Percentiles rank a stretch among this genome's conserved stretches.
Evolutionary conservation across 2,113 vertebrate species (phyloP).

Genomic region (Paramisgurnus dabryanus): DNA sequence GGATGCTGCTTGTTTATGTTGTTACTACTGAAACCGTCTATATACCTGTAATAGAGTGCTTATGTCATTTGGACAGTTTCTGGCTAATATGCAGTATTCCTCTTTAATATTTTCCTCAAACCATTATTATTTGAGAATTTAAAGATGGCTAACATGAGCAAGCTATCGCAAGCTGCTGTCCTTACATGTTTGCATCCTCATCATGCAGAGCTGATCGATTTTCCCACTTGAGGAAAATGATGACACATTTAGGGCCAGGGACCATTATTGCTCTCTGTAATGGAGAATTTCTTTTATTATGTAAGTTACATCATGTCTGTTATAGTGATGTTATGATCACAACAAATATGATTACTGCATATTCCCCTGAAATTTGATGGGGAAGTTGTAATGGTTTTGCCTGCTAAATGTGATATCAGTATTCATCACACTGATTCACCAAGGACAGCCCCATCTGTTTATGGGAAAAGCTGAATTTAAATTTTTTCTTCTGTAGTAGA

Average conservation of each 20-base stretch:
- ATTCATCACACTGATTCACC: not conserved
- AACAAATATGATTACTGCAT: conserved; percentile 12
- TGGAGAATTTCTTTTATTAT: conserved; percentile 30
- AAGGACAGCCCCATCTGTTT: conserved; percentile 7
- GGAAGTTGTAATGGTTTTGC: not conserved
- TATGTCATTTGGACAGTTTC: too few species aligned
- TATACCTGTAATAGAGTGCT: too few species aligned
- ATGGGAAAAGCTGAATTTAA: not conserved
- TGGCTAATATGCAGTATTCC: too few species aligned
- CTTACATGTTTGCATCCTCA: conserved; percentile 19
- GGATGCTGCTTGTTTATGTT: too few species aligned
- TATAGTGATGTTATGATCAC: not conserved
- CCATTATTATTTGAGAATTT: conserved; percentile 6
- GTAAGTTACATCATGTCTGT: not conserved
- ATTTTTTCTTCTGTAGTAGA: not conserved
- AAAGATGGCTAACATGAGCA: conserved; percentile 4
- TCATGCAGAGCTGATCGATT: conserved; percentile 14
- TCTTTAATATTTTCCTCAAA: conserved; percentile 2
- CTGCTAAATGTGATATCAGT: not conserved
- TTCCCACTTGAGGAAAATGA: conserved; percentile 20
- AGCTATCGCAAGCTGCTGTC: not conserved
- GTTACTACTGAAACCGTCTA: too few species aligned
- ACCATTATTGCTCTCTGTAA: conserved; percentile 25
- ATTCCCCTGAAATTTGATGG: conserved; percentile 1
- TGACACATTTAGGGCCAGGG: conserved; percentile 11